phyloP scores from a whole-genome alignment of 2,888 invertebrate species.

The Rotaria macrura region DNA sequence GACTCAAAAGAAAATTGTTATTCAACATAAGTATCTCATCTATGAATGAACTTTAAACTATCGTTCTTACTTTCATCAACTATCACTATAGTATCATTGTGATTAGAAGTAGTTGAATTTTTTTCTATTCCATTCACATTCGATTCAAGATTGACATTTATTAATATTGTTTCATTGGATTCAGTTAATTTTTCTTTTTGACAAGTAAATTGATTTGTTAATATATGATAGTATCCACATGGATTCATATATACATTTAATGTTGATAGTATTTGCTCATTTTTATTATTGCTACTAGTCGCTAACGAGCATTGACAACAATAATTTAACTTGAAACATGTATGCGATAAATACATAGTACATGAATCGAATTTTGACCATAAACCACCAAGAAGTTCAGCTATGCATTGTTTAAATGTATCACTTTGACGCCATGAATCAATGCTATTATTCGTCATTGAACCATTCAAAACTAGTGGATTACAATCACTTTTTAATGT shows the following conservation, averaged over 20 bases:
- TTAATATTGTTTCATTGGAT: neutral
- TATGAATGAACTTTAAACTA: neutral
- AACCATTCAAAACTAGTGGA: neutral
- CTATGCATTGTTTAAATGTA: neutral
- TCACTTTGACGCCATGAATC: neutral
- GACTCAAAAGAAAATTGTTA: too few relatives aligned
- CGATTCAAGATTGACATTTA: neutral
- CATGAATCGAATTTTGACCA: constrained; percentile 17
- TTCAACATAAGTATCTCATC: too few relatives aligned
- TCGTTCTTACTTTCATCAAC: neutral
- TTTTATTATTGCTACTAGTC: neutral
- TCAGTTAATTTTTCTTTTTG: neutral
- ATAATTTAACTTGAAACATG: constrained; percentile 16
- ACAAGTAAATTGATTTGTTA: neutral
- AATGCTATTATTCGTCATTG: neutral
- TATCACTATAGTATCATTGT: neutral
- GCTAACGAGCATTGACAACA: neutral
- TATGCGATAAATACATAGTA: neutral
- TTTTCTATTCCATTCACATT: neutral
- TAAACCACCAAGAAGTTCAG: constrained; percentile 1
- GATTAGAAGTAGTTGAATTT: neutral
- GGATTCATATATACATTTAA: neutral
- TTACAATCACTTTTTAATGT: neutral
- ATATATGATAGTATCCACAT: constrained; percentile 13
- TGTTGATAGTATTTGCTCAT: neutral